Base-by-base conservation (phyloP, 2,113 vertebrate species). In the Struthidea cinerea region DNA sequence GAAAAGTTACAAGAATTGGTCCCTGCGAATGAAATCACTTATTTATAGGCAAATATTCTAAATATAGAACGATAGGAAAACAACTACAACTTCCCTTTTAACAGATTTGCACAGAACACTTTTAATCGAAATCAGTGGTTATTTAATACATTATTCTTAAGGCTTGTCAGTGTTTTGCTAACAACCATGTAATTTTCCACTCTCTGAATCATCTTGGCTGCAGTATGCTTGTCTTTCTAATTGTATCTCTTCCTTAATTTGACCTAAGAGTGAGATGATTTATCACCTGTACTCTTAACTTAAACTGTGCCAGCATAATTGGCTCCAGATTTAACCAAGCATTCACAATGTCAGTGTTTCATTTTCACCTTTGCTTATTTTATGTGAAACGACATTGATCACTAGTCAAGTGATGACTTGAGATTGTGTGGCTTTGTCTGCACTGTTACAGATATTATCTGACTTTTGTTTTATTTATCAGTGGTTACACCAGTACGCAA, bases 221-320 rank as follows among this genome's bases (percentile, higher is more conserved):
- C 76, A 87, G 57, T 74, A 80, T 86, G 65, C 86, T 96, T 95
- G 94, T 94, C 94, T 95, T 95, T 96, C 63, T 94, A 94, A 93
- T 94, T 94, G 69, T 82, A 64, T 83, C 61, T 90, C 82, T 91
- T 86, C 71, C 92, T 65, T 77, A 81, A 88, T 84, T 93, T 93
- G 82, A 97, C 93, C 96, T 82, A 76, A 56, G 61, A 87, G 61
- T 60, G 65, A 93, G 56, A 93, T 87, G 84, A 95, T 96, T 95
- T 94, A 90, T 68, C 90, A 92, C 93, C 57, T 87, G 49, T 69
- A 64, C 65, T 79, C 79, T 92, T 92, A 87, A 84, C 55, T 86
- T 93, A 82, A 92, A 84, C 81, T 82, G 32, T 87, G 70, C 59
- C 79, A 85, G 64, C 41, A 49, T 96, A 97, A 96, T 93, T 2